These are phyloP conservation scores for Pseudanteris insignis DNA, from an alignment of 2,888 invertebrate species.

Conservation along the genomic window DNA sequence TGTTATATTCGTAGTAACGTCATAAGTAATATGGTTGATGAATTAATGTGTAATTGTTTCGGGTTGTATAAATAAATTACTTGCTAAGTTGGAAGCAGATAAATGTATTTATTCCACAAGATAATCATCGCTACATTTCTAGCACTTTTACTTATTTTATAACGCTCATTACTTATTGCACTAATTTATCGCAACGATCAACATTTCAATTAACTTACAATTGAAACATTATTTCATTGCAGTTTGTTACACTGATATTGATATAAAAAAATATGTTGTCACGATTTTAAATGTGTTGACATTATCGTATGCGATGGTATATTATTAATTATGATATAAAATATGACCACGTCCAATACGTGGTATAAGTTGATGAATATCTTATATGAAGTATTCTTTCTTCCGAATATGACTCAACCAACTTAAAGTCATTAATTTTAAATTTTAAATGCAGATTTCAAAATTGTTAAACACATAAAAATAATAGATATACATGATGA, in stretches of 20 bases:
- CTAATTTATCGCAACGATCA: slow-evolving; percentile 22
- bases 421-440: too few species aligned
- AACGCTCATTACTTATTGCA: slow-evolving; percentile 21
- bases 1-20: slow-evolving; percentile 37
- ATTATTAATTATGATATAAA: slow-evolving; percentile 25
- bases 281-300: slow-evolving; percentile 39
- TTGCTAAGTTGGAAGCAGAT: slow-evolving; percentile 28
- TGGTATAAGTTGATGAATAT: too few species aligned
- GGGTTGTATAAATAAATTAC: slow-evolving; percentile 35
- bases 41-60: slow-evolving; percentile 43
- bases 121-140: slow-evolving; percentile 34
- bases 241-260: too few species aligned
- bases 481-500: too few species aligned
- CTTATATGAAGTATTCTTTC: too few species aligned
- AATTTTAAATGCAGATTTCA: too few species aligned
- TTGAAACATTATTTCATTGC: slow-evolving; percentile 22
- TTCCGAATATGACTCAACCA: too few species aligned
- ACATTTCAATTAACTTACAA: slow-evolving; percentile 30
- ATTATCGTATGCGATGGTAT: slow-evolving; percentile 24
- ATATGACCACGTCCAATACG: too few species aligned
- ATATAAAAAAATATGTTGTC: too few species aligned
- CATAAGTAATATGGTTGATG: slow-evolving; percentile 33
- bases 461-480: too few species aligned
- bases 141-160: slow-evolving; percentile 39
- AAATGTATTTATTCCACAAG: slow-evolving; percentile 20